Evolutionary conservation across 1,140 invertebrate species (phyloP), one percentile per base, ranked within the genome.

Genomic region (Leptopilina boulardi): DNA sequence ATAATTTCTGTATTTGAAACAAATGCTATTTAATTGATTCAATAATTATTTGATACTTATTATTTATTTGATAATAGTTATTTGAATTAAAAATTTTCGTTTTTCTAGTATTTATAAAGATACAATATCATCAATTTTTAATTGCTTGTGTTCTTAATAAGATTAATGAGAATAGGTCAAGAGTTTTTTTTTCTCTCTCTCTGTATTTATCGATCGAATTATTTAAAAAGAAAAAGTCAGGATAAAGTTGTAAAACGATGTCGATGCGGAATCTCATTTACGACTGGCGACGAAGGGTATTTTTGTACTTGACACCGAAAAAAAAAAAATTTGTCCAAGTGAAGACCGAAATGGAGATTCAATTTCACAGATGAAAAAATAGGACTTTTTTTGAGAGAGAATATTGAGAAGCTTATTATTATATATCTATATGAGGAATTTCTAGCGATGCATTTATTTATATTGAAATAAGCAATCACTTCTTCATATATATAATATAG

Each of bases 401-500:
- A 66, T 66, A 66, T 66, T 66, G 56, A 66, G 56, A 30, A 30
- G 56, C 56, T 26, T 66, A 66, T 30, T 66, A 66, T n/a, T n/a
- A n/a, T n/a, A n/a, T n/a, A n/a, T 34, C 2, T 34, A 34, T 34
- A 6, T 66, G 56, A 30, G 2, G 56, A 15, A 0, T 66, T 66
- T 30, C 9, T 9, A 66, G 54, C 21, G 9, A 23, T 26, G 54
- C 54, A 23, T 59, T 23, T 59, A 59, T 23, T 13, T 59, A 10
- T 19, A 59, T 59, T 59, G 54, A 23, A 59, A 59, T 66, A 66
- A 66, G 56, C 56, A 66, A 66, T 66, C 56, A 21, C 56, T 66
- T 66, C 56, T 66, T 66, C 11, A 26, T 66, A 30, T 11, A 13
- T 66, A 34, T 34, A 34, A 34, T 34, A 34, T 34, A 34, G 30